These are phyloP conservation scores for Microtus montanus DNA, from an alignment of 2,113 vertebrate species.

Conservation along the genomic window DNA sequence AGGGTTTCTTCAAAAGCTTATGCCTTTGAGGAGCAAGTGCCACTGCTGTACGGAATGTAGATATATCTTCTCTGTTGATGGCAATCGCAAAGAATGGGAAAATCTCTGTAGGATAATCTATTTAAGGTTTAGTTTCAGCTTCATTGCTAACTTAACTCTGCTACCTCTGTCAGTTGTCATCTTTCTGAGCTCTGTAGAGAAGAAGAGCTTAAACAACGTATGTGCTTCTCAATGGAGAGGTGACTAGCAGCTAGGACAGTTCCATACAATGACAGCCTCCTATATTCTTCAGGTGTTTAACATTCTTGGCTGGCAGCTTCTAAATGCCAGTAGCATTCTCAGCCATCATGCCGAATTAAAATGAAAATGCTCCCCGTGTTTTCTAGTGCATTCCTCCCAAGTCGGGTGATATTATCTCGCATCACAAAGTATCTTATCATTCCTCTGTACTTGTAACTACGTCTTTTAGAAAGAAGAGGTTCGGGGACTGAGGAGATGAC, in stretches of 20 bases:
- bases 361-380: not conserved
- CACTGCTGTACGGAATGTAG: constrained; percentile 58
- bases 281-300: not conserved
- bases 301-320: not conserved
- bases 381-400: not conserved
- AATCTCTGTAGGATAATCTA: constrained; percentile 32
- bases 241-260: not conserved
- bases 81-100: constrained; percentile 61
- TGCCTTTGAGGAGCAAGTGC: constrained; percentile 63
- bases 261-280: not conserved
- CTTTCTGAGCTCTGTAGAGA: not conserved
- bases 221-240: not conserved
- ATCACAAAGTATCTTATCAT: not conserved
- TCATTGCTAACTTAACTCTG: constrained; percentile 2
- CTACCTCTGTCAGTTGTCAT: not conserved
- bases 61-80: constrained; percentile 42
- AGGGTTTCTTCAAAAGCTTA: constrained; percentile 61
- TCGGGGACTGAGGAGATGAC: not conserved
- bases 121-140: constrained; percentile 46
- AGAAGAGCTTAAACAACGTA: not conserved
- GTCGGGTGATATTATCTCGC: not conserved
- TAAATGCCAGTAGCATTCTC: not conserved
- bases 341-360: not conserved
- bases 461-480: constrained; percentile 16
- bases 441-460: not conserved